These are phyloP conservation scores for Irena cyanogastra DNA, from an alignment of 2,113 vertebrate species.

Conservation along the genomic window DNA sequence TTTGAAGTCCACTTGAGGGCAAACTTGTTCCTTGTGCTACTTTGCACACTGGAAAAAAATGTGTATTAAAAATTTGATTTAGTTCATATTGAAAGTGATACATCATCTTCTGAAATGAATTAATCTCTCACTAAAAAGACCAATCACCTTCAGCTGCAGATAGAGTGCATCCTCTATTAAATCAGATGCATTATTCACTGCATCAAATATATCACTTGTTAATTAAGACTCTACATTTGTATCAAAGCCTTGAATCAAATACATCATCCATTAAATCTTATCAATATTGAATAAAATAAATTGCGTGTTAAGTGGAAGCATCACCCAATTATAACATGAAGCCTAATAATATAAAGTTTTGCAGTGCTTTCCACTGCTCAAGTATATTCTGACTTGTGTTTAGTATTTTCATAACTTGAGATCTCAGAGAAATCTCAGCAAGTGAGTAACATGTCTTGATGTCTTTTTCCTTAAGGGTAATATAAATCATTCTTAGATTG, in stretches of 20 bases:
- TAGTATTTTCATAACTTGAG: background rate
- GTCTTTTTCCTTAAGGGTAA: conserved; percentile 13
- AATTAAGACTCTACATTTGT: conserved; percentile 65
- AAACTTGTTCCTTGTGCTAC: conserved; percentile 71
- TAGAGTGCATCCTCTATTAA: conserved; percentile 60
- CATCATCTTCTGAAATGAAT: conserved; percentile 65
- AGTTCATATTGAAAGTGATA: conserved; percentile 54
- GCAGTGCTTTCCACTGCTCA: background rate
- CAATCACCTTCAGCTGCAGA: conserved; percentile 63
- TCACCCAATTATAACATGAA: conserved; percentile 45
- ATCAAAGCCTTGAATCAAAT: conserved; percentile 46
- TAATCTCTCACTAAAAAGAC: conserved; percentile 65
- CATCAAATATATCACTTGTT: conserved; percentile 60
- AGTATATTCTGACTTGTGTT: background rate
- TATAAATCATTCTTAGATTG: conserved; percentile 15
- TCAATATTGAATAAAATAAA: conserved; percentile 69
- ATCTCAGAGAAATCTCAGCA: background rate
- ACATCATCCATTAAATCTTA: conserved; percentile 55
- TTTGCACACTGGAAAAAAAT: background rate
- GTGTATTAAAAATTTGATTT: conserved; percentile 44
- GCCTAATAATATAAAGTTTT: conserved; percentile 32
- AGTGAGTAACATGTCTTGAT: background rate
- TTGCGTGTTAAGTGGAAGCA: conserved; percentile 49
- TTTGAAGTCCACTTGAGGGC: conserved; percentile 75
- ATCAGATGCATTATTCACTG: conserved; percentile 64